phyloP scores from a whole-genome alignment of 2,888 invertebrate species.

The Amphiduros pacificus region DNA sequence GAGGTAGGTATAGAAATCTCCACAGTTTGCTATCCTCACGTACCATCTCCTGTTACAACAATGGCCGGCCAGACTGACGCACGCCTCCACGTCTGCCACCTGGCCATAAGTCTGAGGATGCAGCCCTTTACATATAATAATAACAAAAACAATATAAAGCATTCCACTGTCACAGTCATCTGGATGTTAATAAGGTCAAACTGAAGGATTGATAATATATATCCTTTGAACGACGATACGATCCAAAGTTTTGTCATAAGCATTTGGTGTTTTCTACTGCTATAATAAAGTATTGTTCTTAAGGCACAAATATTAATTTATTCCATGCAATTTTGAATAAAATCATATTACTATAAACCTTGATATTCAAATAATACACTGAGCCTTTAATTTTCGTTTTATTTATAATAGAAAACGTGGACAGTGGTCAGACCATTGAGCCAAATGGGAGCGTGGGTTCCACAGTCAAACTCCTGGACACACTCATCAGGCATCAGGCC shows the following conservation, averaged over 20 bases:
- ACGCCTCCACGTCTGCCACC: constrained; percentile 22
- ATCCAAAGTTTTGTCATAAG: neutral
- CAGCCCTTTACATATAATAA: constrained; percentile 14
- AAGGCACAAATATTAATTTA: neutral
- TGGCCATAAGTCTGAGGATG: constrained; percentile 24
- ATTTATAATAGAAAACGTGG: no score
- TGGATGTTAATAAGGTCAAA: no score
- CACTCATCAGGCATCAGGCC: constrained; percentile 27
- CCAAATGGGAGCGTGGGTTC: constrained; percentile 31
- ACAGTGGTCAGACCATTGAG: constrained; percentile 30
- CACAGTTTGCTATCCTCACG: constrained; percentile 36
- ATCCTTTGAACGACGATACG: no score
- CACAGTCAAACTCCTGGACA: constrained; percentile 26
- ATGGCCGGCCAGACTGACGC: constrained; percentile 20
- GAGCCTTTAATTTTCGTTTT: no score
- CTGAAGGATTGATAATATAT: no score
- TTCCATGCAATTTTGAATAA: no score
- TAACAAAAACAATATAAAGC: no score
- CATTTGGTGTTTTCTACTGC: neutral
- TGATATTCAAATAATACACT: no score
- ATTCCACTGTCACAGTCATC: no score
- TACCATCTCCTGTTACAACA: constrained; percentile 28
- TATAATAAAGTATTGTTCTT: neutral
- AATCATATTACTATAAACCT: no score
- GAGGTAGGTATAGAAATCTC: constrained; percentile 37